Conservation (phyloP, 2,888 invertebrate species). For the Tromatobia lineatoria region DNA sequence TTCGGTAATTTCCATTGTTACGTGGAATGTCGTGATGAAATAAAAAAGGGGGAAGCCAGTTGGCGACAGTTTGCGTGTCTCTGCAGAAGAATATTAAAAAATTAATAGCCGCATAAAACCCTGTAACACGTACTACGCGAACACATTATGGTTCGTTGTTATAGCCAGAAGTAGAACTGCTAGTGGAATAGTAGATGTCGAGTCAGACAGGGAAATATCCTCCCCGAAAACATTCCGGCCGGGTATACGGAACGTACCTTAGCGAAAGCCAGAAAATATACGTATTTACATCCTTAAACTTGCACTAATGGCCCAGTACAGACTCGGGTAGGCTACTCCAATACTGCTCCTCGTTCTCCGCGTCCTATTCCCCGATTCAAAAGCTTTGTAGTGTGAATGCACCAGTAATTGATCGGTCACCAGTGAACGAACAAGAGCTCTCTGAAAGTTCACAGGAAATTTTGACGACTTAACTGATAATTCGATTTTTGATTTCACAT, state of each 20-base stretch:
- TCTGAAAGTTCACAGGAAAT: no score
- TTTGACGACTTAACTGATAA: no score
- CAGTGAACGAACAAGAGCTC: no score
- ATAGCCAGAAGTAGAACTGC: not conserved
- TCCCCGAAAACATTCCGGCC: conserved; percentile 12
- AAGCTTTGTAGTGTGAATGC: no score
- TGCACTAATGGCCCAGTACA: conserved; percentile 65
- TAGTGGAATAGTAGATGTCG: not conserved
- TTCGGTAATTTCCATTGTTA: conserved; percentile 42
- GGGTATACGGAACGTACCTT: not conserved
- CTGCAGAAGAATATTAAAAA: conserved; percentile 48
- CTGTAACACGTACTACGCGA: conserved; percentile 40
- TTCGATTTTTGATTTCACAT: no score
- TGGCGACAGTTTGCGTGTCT: conserved; percentile 7
- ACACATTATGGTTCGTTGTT: conserved; percentile 35
- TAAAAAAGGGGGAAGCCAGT: not conserved
- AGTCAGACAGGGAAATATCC: conserved; percentile 22
- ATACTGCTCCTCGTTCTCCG: conserved; percentile 5
- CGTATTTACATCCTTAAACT: conserved; percentile 60
- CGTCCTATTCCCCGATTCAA: conserved; percentile 23
- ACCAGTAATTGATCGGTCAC: no score
- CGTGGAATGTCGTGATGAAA: conserved; percentile 26
- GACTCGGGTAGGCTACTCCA: not conserved
- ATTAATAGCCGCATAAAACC: conserved; percentile 55
- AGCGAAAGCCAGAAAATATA: conserved; percentile 34